Base-by-base conservation (phyloP, 2,113 vertebrate genomes). In the Saccopteryx bilineata region DNA sequence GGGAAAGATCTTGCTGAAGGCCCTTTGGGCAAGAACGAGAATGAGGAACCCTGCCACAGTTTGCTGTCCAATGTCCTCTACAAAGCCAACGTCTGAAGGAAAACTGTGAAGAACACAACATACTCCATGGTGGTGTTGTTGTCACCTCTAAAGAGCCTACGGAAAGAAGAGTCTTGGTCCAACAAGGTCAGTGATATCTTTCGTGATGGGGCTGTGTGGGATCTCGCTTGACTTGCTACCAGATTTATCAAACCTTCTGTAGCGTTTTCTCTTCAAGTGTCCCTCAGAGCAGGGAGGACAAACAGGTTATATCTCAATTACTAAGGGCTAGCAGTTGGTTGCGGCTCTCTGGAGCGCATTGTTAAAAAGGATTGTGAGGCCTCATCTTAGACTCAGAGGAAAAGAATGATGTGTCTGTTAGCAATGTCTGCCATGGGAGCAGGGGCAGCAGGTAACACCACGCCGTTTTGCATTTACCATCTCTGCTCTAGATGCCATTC, bases 161-260 rank as follows among this genome's bases (percentile, higher is more conserved):
- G 66, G 54, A n/a, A 81, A 80, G 60, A 63, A 78, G 1, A 50
- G 28, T 66, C 58, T 83, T 91, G 48, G 31, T 69, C 72, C 79
- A 84, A 19, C 31, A 90, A 97, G 92, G 95, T 96, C 39, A 95
- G 96, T 90, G 76, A 76, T 33, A 4, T 10, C 50, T 75, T 86
- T 83, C 4, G 1, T 24, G 23, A 68, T n/a, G 80, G 87, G 66
- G 14, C n/a, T 69, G 8, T 80, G 50, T 58, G 50, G 66, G 48
- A 52, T 28, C 60, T 48, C 56, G 61, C 46, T 93, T 95, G 12
- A 19, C 14, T 78, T 39, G 21, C 6, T 68, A 21, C n/a, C 54
- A 56, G 65, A 72, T 61, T 74, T 68, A 89, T 80, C 68, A 50
- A 75, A 21, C 4, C 60, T 63, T 78, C 52, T 48, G 2, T 6